Base-by-base conservation (phyloP, 1,140 invertebrate species). In the Drosophila navojoa region DNA sequence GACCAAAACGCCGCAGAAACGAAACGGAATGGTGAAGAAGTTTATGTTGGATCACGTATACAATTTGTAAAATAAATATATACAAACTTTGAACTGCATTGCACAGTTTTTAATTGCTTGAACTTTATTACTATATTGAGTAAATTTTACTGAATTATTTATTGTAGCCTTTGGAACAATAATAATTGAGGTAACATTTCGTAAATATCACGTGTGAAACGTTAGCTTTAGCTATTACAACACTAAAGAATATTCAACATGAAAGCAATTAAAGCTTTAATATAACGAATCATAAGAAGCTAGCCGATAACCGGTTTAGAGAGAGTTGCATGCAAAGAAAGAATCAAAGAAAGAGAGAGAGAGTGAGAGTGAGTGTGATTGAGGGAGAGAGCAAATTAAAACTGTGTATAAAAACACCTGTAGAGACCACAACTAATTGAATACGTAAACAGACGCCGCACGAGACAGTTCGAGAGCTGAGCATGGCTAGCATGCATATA, bases 371-470 rank as follows among this genome's bases (percentile, higher is more conserved):
- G 25, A 47, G 54, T 3, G n/a, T 27, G 19, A 22, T 22, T 22
- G 19, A 22, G 19, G 19, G 19, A 22, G 1, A 38, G 50, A 22
- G 5, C 35, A 15, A 47, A 66, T n/a, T 29, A 52, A 29, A 29
- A 7, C 32, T 32, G 6, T 32, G 32, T 52, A 77, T 53, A 85
- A 81, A 86, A 81, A 55, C 78, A 81, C 52, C 53, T 81, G 82
- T 52, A 45, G 10, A 27, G 38, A 25, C 47, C 47, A 38, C 44
- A 50, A 57, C 16, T 59, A n/a, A 52, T 54, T 85, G 58, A 86
- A 63, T 81, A 42, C 50, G 52, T 27, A 50, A 53, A 55, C 68
- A 53, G 75, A 67, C 58, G 45, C 52, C 25, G 66, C n/a, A 49
- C 42, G 13, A 52, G 16, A 40, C 54, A 80, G 60, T 44, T 59